Evolutionary conservation across 2,797 vertebrate species (phyloP).

Genomic region (Phrynocephalus forsythii): DNA sequence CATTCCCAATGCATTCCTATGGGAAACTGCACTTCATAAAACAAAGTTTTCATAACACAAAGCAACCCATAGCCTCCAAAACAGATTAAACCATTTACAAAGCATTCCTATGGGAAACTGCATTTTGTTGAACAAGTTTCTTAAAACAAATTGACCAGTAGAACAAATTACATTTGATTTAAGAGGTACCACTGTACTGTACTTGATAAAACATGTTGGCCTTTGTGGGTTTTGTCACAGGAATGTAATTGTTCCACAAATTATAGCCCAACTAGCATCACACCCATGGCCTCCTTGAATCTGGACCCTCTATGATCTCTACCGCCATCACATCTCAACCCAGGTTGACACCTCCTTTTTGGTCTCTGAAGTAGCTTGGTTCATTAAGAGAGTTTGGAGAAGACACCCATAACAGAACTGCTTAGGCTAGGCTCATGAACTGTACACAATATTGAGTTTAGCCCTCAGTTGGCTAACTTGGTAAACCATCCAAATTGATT

Average conservation of each 20-base stretch:
- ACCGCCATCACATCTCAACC: not conserved
- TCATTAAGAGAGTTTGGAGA: not conserved
- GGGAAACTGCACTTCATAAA: too few relatives aligned
- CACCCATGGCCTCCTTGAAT: not conserved
- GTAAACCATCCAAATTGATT: not conserved
- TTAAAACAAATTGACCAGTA: too few relatives aligned
- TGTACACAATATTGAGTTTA: not conserved
- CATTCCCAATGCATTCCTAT: too few relatives aligned
- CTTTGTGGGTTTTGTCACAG: not conserved
- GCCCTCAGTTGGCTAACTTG: not conserved
- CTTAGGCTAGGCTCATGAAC: not conserved
- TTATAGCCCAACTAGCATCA: not conserved
- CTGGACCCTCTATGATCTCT: too few relatives aligned
- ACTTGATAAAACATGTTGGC: too few relatives aligned
- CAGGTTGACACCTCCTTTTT: not conserved
- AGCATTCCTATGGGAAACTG: too few relatives aligned
- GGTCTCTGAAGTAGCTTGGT: not conserved
- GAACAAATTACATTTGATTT: too few relatives aligned
- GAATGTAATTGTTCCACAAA: not conserved
- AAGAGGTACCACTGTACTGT: too few relatives aligned
- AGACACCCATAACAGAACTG: not conserved
- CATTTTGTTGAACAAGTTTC: too few relatives aligned
- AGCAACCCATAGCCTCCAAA: too few relatives aligned
- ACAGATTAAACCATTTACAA: too few relatives aligned
- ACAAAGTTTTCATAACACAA: too few relatives aligned